Percentiles rank a stretch among this genome's conserved stretches.
These are phyloP conservation scores for Urophycis tenuis DNA, from an alignment of 2,797 vertebrate genomes.

Conservation along the genomic window DNA sequence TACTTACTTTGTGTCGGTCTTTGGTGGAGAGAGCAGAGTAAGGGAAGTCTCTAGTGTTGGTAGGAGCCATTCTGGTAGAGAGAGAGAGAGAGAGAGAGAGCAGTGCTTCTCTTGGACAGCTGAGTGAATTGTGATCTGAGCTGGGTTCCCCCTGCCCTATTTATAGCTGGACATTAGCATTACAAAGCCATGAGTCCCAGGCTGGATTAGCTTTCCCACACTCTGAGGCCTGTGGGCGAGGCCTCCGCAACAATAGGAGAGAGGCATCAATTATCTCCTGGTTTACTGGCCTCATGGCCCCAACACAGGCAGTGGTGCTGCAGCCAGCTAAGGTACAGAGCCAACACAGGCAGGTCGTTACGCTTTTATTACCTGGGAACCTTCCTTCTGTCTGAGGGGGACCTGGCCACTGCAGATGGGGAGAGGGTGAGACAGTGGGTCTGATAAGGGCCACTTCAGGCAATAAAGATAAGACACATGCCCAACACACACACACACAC, in stretches of 20 bases:
- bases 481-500: neutral
- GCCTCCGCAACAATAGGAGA: slow-evolving; percentile 54
- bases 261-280: slow-evolving; percentile 70
- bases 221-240: slow-evolving; percentile 68
- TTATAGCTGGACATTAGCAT: slow-evolving; percentile 69
- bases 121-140: slow-evolving; percentile 43
- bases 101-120: slow-evolving; percentile 42
- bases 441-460: slow-evolving; percentile 35
- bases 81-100: slow-evolving; percentile 15
- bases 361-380: slow-evolving; percentile 64
- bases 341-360: slow-evolving; percentile 50
- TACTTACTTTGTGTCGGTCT: slow-evolving; percentile 66
- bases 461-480: slow-evolving; percentile 33
- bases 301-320: slow-evolving; percentile 34
- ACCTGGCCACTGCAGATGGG: slow-evolving; percentile 46
- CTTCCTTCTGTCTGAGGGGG: slow-evolving; percentile 40
- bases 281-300: slow-evolving; percentile 59
- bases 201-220: slow-evolving; percentile 74
- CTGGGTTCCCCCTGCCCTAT: slow-evolving; percentile 55
- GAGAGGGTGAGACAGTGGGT: slow-evolving; percentile 12
- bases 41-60: slow-evolving; percentile 32
- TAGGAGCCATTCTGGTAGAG: slow-evolving; percentile 32
- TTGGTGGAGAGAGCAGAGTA: slow-evolving; percentile 44
- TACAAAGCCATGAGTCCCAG: slow-evolving; percentile 63
- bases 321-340: slow-evolving; percentile 35